Evolutionary conservation across 2,797 vertebrate species (phyloP).

Genomic region (Bradypodion pumilum): DNA sequence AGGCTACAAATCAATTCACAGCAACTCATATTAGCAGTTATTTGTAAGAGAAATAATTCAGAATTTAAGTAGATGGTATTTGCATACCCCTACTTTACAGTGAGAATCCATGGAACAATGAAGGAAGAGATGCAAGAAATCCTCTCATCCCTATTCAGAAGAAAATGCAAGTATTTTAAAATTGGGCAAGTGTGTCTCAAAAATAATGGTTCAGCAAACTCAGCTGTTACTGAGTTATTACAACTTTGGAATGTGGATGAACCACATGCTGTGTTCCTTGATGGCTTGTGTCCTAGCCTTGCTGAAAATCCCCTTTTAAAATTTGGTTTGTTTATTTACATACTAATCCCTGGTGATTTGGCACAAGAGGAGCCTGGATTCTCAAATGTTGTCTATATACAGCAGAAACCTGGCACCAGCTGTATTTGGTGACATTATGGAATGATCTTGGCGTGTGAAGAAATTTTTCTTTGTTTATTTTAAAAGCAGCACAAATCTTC

Average conservation of each 20-base stretch:
- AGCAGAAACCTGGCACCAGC: neutral
- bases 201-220: neutral
- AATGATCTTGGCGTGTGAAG: slow-evolving; percentile 37
- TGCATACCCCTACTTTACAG: neutral
- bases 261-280: slow-evolving; percentile 3
- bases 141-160: neutral
- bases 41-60: too few species aligned
- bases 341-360: slow-evolving; percentile 20
- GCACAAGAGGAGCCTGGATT: slow-evolving; percentile 5
- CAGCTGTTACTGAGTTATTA: neutral
- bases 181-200: neutral
- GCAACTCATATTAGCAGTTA: too few species aligned
- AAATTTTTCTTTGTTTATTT: slow-evolving; percentile 48
- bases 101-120: neutral
- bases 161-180: neutral
- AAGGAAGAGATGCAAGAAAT: neutral
- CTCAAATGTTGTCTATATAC: neutral
- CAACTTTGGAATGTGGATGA: neutral
- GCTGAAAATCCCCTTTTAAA: slow-evolving; percentile 13
- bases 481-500: slow-evolving; percentile 28
- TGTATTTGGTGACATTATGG: neutral
- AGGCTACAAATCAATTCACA: too few species aligned
- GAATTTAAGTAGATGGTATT: too few species aligned
- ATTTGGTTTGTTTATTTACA: slow-evolving; percentile 22
- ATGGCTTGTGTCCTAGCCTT: slow-evolving; percentile 4